Conservation (phyloP, 2,888 invertebrate species). For the Sipha maydis region DNA sequence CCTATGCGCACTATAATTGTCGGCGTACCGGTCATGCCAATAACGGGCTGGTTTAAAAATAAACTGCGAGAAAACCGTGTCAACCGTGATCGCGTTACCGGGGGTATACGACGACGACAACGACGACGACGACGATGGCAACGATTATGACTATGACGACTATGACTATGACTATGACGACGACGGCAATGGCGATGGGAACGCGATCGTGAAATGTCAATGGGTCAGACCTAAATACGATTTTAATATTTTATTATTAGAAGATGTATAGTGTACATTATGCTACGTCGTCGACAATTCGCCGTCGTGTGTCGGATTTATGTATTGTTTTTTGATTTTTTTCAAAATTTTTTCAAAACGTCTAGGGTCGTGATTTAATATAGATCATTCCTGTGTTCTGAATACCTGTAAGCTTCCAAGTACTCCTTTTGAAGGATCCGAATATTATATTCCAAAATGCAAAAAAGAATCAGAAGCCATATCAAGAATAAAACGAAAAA, state of each 20-base stretch:
- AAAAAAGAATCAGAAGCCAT: too few species aligned
- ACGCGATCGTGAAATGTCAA: conserved; percentile 54
- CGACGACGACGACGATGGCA: background rate
- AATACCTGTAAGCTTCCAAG: too few species aligned
- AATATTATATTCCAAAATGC: too few species aligned
- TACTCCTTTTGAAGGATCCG: too few species aligned
- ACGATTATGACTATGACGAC: background rate
- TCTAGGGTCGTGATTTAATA: too few species aligned
- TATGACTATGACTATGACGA: background rate
- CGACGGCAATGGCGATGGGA: background rate
- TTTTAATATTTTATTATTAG: conserved; percentile 57
- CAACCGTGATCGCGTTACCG: conserved; percentile 60
- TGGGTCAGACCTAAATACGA: conserved; percentile 55
- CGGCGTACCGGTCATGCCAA: conserved; percentile 40
- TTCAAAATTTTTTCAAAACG: too few species aligned
- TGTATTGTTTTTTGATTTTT: too few species aligned
- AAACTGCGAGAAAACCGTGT: conserved; percentile 48
- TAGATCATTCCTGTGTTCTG: too few species aligned
- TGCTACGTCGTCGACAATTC: background rate
- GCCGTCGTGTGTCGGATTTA: background rate
- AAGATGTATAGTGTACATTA: background rate
- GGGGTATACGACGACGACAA: background rate
- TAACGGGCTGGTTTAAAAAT: conserved; percentile 50
- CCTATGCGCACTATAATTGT: conserved; percentile 15
- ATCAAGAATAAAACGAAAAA: too few species aligned